These are phyloP conservation scores for Eulimnadia texana DNA, from an alignment of 1,140 invertebrate genomes.

Conservation along the genomic window DNA sequence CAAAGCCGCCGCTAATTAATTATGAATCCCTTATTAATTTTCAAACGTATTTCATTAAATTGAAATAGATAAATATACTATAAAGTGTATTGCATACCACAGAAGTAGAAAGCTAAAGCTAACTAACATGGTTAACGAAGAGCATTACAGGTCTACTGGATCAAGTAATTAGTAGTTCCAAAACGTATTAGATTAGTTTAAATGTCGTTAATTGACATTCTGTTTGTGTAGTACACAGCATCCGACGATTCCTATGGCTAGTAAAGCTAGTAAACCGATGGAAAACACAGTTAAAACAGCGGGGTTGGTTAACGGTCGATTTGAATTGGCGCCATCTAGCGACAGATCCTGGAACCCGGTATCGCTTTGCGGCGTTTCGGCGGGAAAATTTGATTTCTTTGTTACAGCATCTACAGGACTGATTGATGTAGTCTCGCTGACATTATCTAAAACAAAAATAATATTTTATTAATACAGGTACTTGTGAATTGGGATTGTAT, in stretches of 20 bases:
- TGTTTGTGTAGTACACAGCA: slow-evolving; percentile 5
- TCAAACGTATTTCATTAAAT: too few relatives aligned
- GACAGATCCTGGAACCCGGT: background rate
- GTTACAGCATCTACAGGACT: background rate
- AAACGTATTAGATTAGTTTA: background rate
- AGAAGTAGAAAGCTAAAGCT: too few relatives aligned
- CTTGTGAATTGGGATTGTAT: too few relatives aligned
- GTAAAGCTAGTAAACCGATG: slow-evolving; percentile 1
- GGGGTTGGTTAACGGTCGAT: background rate
- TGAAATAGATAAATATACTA: too few relatives aligned
- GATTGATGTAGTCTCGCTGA: background rate
- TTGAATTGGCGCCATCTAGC: background rate
- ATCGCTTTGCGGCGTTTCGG: background rate
- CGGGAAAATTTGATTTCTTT: background rate
- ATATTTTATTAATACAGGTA: too few relatives aligned
- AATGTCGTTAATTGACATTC: background rate
- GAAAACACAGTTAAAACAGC: slow-evolving; percentile 7
- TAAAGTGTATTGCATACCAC: too few relatives aligned
- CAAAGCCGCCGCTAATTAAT: too few relatives aligned
- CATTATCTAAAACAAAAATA: background rate
- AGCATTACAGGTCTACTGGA: too few relatives aligned
- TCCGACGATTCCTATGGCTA: slow-evolving; percentile 2
- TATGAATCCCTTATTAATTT: too few relatives aligned
- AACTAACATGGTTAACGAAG: too few relatives aligned
- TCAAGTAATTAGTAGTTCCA: too few relatives aligned